Base-by-base conservation (phyloP, 37 sponge, comb jelly and placozoan genomes). In the Spongia lamella region DNA sequence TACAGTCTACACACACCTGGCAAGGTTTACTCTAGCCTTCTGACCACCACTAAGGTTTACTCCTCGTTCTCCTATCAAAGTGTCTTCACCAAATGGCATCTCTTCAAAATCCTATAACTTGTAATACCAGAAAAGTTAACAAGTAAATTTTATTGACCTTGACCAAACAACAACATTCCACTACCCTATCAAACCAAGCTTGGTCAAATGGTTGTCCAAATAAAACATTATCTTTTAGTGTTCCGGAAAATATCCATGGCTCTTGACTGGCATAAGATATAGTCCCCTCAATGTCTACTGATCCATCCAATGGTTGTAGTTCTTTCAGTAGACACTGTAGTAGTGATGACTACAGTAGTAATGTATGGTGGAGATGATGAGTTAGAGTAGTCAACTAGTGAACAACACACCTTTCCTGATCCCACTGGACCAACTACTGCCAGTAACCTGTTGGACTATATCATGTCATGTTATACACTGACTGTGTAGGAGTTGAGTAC, bases 31-130 rank as follows among this genome's bases (percentile, higher is more conserved):
- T 33, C 85, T 73, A 24, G 85, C 79, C 55, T 80, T 84, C 52
- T 84, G 85, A n/a, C 85, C 85, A 26, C 85, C 85, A 70, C 85
- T 84, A 19, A 84, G 85, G 6, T 63, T 70, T 17, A 84, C 73
- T 30, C 85, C 85, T 60, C 73, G 60, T 40, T 84, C 85, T 4
- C 85, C 85, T 14, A 84, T 72, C 49, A 63, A 49, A 20, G 85
- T 84, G 49, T 38, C n/a, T 31, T 84, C 85, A 5, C 85, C 73
- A 47, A 78, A 35, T 58, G 53, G 36, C 43, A 84, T 43, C 56
- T 27, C 25, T 13, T 58, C 63, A 16, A 84, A 63, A 47, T 84
- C 85, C 85, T 84, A 56, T 14, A 2, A 43, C 9, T 43, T 43
- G 47, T 43, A 9, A 43, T 43, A 13, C 47, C n/a, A n/a, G n/a